phyloP scores from a whole-genome alignment of 2,797 vertebrate genomes.

The Linurgus olivaceus region DNA sequence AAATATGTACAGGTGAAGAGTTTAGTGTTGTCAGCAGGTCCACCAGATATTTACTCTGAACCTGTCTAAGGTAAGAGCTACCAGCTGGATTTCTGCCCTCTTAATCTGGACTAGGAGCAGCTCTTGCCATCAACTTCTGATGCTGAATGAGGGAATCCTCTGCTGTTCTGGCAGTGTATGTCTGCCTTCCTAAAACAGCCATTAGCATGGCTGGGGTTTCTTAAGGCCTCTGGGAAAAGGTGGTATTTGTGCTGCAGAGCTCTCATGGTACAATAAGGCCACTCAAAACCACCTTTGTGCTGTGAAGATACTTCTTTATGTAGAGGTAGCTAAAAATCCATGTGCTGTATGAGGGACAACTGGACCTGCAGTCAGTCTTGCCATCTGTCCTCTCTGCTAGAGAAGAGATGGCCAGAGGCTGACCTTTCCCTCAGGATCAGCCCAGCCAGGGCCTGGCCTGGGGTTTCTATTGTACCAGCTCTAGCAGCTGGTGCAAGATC shows the following conservation, averaged over 20 bases:
- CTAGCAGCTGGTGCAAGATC: slow-evolving; percentile 83
- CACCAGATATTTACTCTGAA: not conserved
- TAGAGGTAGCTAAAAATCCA: not conserved
- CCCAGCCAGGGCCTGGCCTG: not conserved
- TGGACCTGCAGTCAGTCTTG: not conserved
- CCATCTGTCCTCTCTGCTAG: not conserved
- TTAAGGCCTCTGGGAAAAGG: not conserved
- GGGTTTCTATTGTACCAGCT: slow-evolving; percentile 68
- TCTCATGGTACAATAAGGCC: not conserved
- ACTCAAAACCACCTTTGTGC: not conserved
- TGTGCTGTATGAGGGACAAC: fast-evolving
- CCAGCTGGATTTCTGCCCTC: not conserved
- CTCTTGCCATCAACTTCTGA: not conserved
- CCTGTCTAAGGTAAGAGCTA: not conserved
- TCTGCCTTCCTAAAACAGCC: not conserved
- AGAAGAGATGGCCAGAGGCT: not conserved
- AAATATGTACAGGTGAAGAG: not conserved
- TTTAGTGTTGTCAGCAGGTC: not conserved
- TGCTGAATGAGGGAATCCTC: not conserved
- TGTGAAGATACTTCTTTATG: not conserved
- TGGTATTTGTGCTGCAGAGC: not conserved
- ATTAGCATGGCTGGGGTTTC: not conserved
- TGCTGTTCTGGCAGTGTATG: not conserved
- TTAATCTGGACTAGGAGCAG: not conserved
- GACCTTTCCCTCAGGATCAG: not conserved